These are phyloP conservation scores for Anguilla obscura DNA, from an alignment of 2,797 vertebrate species.

Conservation along the genomic window DNA sequence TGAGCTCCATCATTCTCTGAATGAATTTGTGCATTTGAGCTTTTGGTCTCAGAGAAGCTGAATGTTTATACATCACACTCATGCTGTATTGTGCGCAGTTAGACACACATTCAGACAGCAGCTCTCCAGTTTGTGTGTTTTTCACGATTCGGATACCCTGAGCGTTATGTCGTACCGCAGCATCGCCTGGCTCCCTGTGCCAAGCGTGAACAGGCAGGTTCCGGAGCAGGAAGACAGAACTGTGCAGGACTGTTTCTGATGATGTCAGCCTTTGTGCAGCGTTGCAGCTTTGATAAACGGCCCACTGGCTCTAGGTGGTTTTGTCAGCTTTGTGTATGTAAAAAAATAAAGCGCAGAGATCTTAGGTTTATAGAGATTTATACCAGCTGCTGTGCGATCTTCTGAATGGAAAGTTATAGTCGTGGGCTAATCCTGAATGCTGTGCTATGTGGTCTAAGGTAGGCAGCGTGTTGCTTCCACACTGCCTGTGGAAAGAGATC, in stretches of 20 bases:
- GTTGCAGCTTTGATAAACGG: not conserved
- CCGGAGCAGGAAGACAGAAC: not conserved
- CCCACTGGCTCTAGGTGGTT: not conserved
- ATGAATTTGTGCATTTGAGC: not conserved
- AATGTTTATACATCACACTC: not conserved
- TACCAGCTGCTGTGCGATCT: not conserved
- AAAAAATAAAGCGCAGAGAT: not conserved
- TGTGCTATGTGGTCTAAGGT: too few relatives aligned
- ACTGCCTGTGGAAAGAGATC: too few relatives aligned
- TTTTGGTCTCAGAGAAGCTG: not conserved
- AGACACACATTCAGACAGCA: not conserved
- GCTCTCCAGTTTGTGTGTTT: not conserved
- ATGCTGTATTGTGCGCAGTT: not conserved
- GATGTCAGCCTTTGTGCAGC: not conserved
- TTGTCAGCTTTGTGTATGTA: not conserved
- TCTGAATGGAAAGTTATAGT: not conserved
- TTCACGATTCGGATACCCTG: not conserved
- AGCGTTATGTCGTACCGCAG: not conserved
- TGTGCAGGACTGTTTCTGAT: not conserved
- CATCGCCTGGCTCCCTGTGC: not conserved
- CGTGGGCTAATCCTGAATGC: too few relatives aligned
- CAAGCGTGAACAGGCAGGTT: not conserved
- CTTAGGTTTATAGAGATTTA: not conserved
- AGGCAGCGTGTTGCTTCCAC: too few relatives aligned
- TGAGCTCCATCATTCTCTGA: not conserved